Conservation (phyloP, 2,888 invertebrate species). For the Aplocera efformata region DNA sequence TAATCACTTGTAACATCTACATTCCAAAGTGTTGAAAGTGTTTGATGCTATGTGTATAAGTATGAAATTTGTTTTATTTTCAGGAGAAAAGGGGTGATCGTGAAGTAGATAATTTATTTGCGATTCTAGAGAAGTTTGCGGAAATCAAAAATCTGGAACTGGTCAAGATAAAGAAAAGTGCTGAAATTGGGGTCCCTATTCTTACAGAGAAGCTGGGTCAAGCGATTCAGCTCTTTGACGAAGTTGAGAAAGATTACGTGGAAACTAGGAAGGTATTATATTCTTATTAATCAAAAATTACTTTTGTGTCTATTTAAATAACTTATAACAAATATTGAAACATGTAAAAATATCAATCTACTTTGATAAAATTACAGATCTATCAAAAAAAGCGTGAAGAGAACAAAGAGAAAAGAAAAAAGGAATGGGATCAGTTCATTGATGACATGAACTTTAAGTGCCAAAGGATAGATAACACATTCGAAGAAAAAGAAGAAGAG, state of each 20-base stretch:
- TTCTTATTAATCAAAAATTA: not conserved
- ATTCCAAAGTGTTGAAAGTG: no score
- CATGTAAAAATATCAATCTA: not conserved
- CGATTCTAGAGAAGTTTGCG: conserved; percentile 86
- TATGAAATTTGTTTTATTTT: conserved; percentile 29
- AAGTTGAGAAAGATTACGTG: conserved; percentile 81
- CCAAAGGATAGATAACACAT: conserved; percentile 87
- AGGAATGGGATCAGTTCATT: conserved; percentile 87
- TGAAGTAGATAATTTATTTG: conserved; percentile 89
- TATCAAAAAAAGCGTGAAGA: conserved; percentile 45
- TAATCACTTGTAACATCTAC: no score
- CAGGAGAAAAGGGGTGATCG: conserved; percentile 88
- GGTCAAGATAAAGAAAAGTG: conserved; percentile 83
- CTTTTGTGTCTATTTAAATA: no score
- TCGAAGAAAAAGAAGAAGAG: conserved; percentile 89
- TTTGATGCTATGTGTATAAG: not conserved
- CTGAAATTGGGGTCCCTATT: conserved; percentile 81
- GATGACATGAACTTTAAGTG: conserved; percentile 89
- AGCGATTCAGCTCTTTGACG: conserved; percentile 82
- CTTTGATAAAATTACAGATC: conserved; percentile 36
- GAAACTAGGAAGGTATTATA: conserved; percentile 75
- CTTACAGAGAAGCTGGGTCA: conserved; percentile 84
- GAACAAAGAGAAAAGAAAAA: conserved; percentile 57
- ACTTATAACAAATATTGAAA: no score
- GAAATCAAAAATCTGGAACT: conserved; percentile 88